phyloP scores from a whole-genome alignment of 2,888 invertebrate genomes.

The Eupeodes latifasciatus region DNA sequence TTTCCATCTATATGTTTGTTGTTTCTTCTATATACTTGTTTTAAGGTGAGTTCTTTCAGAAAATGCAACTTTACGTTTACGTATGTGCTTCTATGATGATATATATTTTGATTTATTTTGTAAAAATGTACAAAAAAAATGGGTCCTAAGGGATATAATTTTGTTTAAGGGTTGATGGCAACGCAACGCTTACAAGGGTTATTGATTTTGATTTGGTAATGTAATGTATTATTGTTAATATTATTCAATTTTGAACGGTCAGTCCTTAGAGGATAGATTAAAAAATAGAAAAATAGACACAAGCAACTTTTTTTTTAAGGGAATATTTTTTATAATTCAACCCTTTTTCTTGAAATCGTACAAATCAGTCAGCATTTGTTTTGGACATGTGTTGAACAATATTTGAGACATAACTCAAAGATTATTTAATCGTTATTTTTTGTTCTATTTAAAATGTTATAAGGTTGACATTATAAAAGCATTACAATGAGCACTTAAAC shows the following conservation, averaged over 20 bases:
- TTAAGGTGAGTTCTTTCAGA: not conserved
- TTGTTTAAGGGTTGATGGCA: constrained; percentile 22
- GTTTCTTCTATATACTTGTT: no score
- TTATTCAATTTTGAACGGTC: constrained; percentile 39
- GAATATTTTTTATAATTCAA: not conserved
- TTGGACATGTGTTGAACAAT: not conserved
- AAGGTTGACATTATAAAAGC: not conserved
- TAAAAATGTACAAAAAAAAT: constrained; percentile 59
- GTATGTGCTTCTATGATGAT: not conserved
- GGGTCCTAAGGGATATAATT: constrained; percentile 56
- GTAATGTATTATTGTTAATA: constrained; percentile 39
- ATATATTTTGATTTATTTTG: constrained; percentile 65
- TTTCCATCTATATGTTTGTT: not conserved
- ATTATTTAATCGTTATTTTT: not conserved
- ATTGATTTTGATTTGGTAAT: constrained; percentile 51
- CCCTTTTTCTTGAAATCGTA: not conserved
- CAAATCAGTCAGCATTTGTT: not conserved
- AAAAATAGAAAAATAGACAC: not conserved
- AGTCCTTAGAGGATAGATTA: constrained; percentile 15
- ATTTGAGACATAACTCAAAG: not conserved
- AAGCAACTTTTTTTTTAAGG: not conserved
- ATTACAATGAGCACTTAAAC: not conserved
- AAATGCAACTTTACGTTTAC: not conserved
- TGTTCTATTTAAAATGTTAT: not conserved
- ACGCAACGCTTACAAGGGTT: constrained; percentile 35